Percentiles rank a stretch among this genome's conserved stretches.
Evolutionary conservation across 2,113 vertebrate species (phyloP).

Genomic region (Tursiops truncatus): DNA sequence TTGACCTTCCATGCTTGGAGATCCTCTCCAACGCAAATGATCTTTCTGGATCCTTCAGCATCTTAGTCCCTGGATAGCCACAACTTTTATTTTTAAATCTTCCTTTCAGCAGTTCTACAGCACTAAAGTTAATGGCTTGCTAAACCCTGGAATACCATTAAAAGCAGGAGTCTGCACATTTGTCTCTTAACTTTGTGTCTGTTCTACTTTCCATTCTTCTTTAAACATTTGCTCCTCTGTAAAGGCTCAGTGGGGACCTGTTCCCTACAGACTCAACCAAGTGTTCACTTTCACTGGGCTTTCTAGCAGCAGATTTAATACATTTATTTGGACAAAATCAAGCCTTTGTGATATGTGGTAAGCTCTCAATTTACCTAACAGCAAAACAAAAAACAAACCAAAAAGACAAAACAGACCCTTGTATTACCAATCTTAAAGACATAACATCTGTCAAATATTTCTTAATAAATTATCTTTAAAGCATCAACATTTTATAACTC

Average conservation of each 20-base stretch:
- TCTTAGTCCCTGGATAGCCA: slow-evolving; percentile 14
- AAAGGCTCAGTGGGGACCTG: slow-evolving; percentile 55
- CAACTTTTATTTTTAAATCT: slow-evolving; percentile 58
- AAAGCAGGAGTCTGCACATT: slow-evolving; percentile 49
- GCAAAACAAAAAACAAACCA: not conserved
- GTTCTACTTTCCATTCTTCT: slow-evolving; percentile 57
- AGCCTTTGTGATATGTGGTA: not conserved
- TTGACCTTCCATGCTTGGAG: not conserved
- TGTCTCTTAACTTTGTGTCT: slow-evolving; percentile 62
- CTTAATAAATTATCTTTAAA: slow-evolving; percentile 18
- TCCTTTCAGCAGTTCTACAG: slow-evolving; percentile 50
- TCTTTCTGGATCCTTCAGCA: not conserved
- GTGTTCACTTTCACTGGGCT: slow-evolving; percentile 48
- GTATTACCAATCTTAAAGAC: not conserved
- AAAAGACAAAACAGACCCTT: not conserved
- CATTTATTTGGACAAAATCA: slow-evolving; percentile 42
- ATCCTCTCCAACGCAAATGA: not conserved
- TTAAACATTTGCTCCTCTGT: slow-evolving; percentile 41
- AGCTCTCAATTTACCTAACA: not conserved
- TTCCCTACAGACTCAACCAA: slow-evolving; percentile 13
- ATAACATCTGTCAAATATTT: not conserved
- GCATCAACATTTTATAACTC: not conserved
- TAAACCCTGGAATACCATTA: slow-evolving; percentile 52
- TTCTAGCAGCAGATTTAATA: slow-evolving; percentile 9
- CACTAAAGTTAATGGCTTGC: slow-evolving; percentile 64